Conservation (phyloP, 2,113 vertebrate genomes). For the Pampusana beccarii region DNA sequence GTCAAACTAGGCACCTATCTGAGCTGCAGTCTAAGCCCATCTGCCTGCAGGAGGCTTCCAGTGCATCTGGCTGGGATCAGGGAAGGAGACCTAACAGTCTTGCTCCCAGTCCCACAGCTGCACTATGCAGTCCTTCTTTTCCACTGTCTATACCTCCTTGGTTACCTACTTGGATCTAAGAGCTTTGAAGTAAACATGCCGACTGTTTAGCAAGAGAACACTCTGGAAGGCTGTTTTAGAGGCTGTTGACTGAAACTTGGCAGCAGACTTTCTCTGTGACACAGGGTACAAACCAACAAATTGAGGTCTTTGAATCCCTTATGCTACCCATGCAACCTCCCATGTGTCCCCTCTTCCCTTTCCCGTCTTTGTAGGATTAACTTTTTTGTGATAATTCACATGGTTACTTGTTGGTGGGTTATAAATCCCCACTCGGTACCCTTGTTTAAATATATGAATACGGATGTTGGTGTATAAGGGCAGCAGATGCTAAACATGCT, state of each 20-base stretch:
- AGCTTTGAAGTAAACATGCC: neutral
- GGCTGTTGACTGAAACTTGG: neutral
- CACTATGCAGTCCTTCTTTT: neutral
- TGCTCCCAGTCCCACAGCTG: neutral
- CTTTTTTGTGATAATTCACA: neutral
- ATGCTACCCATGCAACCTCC: neutral
- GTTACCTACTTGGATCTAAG: neutral
- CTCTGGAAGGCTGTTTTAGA: neutral
- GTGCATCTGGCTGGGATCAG: neutral
- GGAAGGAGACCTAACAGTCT: neutral
- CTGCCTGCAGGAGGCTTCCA: neutral
- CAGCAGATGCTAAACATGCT: neutral
- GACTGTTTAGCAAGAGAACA: neutral
- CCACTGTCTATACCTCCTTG: neutral
- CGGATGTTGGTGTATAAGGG: neutral
- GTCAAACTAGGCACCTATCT: neutral
- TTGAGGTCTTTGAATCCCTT: neutral
- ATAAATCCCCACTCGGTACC: neutral
- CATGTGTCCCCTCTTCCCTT: neutral
- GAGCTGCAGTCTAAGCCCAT: neutral
- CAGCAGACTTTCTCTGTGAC: neutral
- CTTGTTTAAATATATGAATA: neutral
- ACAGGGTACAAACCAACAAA: neutral
- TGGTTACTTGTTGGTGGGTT: neutral
- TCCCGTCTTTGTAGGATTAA: neutral